Evolutionary conservation across 2,888 invertebrate genomes (phyloP), one percentile per base, ranked within the genome.

Genomic region (Gymnocheta viridis): DNA sequence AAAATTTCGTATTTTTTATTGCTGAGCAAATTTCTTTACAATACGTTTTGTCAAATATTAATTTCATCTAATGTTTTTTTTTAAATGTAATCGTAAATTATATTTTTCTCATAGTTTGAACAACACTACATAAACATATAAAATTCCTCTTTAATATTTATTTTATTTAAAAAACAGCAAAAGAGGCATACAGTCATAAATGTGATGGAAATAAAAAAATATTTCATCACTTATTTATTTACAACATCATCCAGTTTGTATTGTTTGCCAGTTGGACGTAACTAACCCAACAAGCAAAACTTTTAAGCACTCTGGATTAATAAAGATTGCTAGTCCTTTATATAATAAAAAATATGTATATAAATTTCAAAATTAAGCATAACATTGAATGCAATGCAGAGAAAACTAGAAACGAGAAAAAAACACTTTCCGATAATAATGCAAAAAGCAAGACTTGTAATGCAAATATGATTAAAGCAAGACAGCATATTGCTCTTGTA

Each of bases 401-500:
- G 38, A 38, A 41, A n/a, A 14, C 4, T 41, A 10, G 4, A 14
- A 14, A n/a, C 14, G 4, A 41, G 14, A 14, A 41, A 3, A 41
- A 14, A 14, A 14, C n/a, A 14, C 10, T 41, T 4, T 41, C n/a
- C n/a, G n/a, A 41, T 41, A 41, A 14, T 4, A 41, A 14, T 4
- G 5, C 4, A 41, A 41, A 41, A 14, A 41, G 41, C 5, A 66
- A 1, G 10, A 54, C 12, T 41, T 44, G 14, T 17, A 64, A 27
- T 14, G 35, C 1, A 66, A 76, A 56, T 47, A 9, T 2, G 44
- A 56, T 56, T 74, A 44, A 64, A 54, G 22, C 12, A 12, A 51
- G 22, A 66, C 54, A 56, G 7, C 49, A 51, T 62, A 51, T 51
- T 54, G 27, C 38, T 49, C 27, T 5, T 54, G n/a, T 22, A 64